phyloP scores from a whole-genome alignment of 2,797 vertebrate genomes.

The Heteromormyrus szaboi region DNA sequence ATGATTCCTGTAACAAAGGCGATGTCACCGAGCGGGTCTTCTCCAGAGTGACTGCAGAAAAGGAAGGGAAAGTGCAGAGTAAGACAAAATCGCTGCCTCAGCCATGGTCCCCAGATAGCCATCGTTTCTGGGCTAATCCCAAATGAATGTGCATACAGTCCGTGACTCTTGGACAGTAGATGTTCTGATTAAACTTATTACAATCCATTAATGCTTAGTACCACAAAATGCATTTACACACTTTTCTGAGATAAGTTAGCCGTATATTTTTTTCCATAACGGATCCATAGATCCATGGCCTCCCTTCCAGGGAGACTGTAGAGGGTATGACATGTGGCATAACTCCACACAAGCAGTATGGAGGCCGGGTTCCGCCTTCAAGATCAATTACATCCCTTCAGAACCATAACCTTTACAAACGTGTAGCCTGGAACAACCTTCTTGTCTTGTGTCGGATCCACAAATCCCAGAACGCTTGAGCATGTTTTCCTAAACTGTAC shows the following conservation, averaged over 20 bases:
- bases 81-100: background rate
- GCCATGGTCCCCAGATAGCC: background rate
- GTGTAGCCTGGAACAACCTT: background rate
- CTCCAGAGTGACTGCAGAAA: background rate
- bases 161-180: background rate
- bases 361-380: background rate
- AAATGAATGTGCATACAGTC: background rate
- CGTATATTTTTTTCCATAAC: background rate
- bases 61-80: background rate
- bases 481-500: background rate
- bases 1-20: slow-evolving; percentile 5
- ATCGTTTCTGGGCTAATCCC: background rate
- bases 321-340: background rate
- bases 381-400: background rate
- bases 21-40: background rate
- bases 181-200: background rate
- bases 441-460: background rate
- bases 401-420: background rate
- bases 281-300: background rate
- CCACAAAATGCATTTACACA: background rate
- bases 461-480: too few species aligned
- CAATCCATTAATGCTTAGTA: background rate
- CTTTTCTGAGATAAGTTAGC: background rate
- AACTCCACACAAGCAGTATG: background rate
- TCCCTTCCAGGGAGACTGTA: background rate